Base-by-base conservation (phyloP, 2,888 invertebrate species). In the Poecilus cupreus region DNA sequence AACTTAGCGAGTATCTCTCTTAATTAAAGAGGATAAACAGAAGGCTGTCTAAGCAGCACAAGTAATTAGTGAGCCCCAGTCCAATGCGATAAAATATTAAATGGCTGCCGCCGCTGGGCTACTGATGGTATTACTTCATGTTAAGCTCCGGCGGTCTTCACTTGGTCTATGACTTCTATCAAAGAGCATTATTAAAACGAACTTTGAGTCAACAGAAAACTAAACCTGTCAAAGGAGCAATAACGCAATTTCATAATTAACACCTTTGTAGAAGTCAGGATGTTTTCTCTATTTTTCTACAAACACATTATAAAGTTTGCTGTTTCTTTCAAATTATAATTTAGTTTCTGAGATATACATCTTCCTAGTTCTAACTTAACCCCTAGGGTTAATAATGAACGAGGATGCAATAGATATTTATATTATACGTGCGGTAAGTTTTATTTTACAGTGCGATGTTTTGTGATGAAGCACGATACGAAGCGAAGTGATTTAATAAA, bases 181-280 rank as follows among this genome's bases (percentile, higher is more conserved):
- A 68, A 68, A 37, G 64, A 68, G 64, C 32, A 68, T 68, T 68
- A 68, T 68, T 68, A 68, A 60, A 68, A 68, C 8, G n/a, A 10
- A 13, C 64, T 39, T 32, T 32, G 37, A 68, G 8, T 10, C 16
- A 13, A 51, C 6, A 18, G n/a, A 51, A 20, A 51, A 20, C 2
- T 1, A 37, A 68, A 64, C 3, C 57, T 26, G 22, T 20, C 57
- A 57, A 57, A 32, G 26, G 64, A 68, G 64, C 64, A 68, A 18
- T 8, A 6, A 10, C 2, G 16, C 37, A 16, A 37, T 68, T 39
- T 37, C 37, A 8, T 68, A 60, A 60, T 60, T 60, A 60, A 43
- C 43, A 43, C n/a, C n/a, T 43, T 43, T 10, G n/a, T 2, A 43
- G n/a, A 43, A 43, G n/a, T 3, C 5, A 3, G 3, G 3, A n/a